Evolutionary conservation across 2,888 invertebrate species (phyloP).

Genomic region (Trissoscelio sp.): DNA sequence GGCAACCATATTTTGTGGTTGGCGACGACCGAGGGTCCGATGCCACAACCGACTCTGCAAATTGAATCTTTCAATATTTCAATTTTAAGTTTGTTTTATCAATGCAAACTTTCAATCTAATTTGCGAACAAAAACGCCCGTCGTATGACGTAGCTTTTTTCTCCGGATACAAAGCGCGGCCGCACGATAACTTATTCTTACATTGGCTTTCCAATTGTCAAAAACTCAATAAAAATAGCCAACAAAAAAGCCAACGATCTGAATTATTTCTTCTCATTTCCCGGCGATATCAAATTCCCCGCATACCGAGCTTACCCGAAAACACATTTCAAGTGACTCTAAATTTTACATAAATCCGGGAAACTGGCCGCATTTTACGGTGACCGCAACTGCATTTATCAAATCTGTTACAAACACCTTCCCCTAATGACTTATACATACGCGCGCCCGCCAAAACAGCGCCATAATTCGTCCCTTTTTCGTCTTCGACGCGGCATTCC

Average conservation of each 20-base stretch:
- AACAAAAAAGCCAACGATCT: constrained; percentile 1
- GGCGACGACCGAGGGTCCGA: constrained; percentile 28
- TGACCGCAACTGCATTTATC: constrained; percentile 58
- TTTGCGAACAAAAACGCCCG: constrained; percentile 33
- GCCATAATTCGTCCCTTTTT: neutral
- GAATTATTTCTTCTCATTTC: constrained; percentile 28
- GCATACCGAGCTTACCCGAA: constrained; percentile 23
- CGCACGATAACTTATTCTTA: constrained; percentile 41
- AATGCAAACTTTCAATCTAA: constrained; percentile 61
- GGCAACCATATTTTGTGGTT: constrained; percentile 50
- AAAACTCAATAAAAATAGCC: constrained; percentile 36
- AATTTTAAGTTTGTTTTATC: constrained; percentile 61
- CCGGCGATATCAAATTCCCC: constrained; percentile 35
- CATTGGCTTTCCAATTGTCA: constrained; percentile 36
- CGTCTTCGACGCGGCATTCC: neutral
- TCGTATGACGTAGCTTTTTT: constrained; percentile 18
- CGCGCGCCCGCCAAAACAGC: neutral
- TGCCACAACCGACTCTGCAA: constrained; percentile 41
- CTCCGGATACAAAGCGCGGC: neutral
- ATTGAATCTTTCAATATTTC: constrained; percentile 58
- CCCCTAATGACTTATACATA: constrained; percentile 60
- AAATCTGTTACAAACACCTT: constrained; percentile 59
- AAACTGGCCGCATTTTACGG: constrained; percentile 49
- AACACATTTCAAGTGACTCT: constrained; percentile 52
- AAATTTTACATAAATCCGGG: constrained; percentile 55